Base-by-base conservation (phyloP, 2,797 vertebrate species). In the Alca torda region DNA sequence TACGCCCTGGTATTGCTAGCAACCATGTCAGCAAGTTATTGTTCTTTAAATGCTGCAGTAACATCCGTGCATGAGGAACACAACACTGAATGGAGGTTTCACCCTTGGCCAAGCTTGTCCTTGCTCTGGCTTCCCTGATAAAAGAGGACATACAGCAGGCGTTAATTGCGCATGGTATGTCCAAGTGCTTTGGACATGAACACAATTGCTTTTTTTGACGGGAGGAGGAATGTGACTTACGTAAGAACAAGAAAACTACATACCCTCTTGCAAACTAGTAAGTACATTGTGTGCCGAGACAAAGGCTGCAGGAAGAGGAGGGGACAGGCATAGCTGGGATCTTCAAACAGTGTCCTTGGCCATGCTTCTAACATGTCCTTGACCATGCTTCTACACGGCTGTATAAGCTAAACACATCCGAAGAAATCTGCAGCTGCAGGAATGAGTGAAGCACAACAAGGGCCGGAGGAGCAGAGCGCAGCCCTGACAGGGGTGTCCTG, bases 1-100 rank as follows among this genome's bases (percentile, higher is more conserved):
- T 50, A 82, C 57, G 37, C 25, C 68, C 72, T 85, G 53, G 37
- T 80, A 72, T 68, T 85, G 50, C 78, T 77, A 64, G 23, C 13
- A 73, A 73, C 9, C 7, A 53, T 91, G 63, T 63, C 86, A 94
- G 88, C 68, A 95, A 95, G 31, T 63, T 80, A 94, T 80, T 93
- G 75, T 83, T 95, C 92, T 77, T 89, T 72, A 89, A 90, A 90
- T 78, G 57, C 68, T 72, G 35, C 75, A 61, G 35, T 72, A 94
- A 72, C 26, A 43, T 43, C 64, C 33, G 8, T 56, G 78, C 41
- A 19, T 30, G 60, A 95, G 53, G 56, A 84, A 31, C 53, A 39
- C 19, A 70, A 31, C n/a, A 20, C 21, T 53, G 43, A 90, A 45
- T 0, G 0, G 48, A 80, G 56, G 21, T 68, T 87, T 94, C n/a